Evolutionary conservation across 2,113 vertebrate genomes (phyloP).

Genomic region (Hippopotamus amphibius): DNA sequence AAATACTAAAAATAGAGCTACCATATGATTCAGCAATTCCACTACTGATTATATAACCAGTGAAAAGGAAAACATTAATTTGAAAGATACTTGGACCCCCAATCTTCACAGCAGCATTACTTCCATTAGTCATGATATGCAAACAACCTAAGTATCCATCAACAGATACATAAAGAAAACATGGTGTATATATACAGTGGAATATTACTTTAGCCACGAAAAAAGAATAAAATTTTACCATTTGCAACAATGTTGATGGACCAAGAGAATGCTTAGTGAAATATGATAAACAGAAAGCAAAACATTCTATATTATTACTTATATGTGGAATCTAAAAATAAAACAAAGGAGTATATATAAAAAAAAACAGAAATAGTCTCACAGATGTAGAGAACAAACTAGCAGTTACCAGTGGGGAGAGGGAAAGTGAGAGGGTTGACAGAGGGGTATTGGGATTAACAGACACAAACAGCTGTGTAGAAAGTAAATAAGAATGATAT

Average conservation of each 20-base stretch:
- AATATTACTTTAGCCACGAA: background rate
- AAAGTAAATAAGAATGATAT: background rate
- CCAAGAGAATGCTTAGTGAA: background rate
- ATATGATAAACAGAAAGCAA: background rate
- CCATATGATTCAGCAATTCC: background rate
- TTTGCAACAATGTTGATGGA: background rate
- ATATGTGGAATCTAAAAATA: background rate
- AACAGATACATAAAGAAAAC: background rate
- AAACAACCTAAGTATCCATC: background rate
- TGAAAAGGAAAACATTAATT: background rate
- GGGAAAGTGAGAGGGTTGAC: background rate
- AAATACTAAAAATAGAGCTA: background rate
- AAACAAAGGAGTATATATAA: background rate
- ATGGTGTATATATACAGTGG: background rate
- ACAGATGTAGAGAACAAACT: background rate
- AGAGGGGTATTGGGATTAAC: background rate
- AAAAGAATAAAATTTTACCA: background rate
- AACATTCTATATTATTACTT: background rate
- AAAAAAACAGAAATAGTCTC: background rate
- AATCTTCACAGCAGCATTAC: background rate
- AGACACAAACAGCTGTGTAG: background rate
- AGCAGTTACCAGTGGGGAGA: background rate
- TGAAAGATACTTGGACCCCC: background rate
- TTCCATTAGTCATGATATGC: background rate
- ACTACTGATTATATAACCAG: background rate